Evolutionary conservation across 2,113 vertebrate species (phyloP).

Genomic region (Chroicocephalus ridibundus): DNA sequence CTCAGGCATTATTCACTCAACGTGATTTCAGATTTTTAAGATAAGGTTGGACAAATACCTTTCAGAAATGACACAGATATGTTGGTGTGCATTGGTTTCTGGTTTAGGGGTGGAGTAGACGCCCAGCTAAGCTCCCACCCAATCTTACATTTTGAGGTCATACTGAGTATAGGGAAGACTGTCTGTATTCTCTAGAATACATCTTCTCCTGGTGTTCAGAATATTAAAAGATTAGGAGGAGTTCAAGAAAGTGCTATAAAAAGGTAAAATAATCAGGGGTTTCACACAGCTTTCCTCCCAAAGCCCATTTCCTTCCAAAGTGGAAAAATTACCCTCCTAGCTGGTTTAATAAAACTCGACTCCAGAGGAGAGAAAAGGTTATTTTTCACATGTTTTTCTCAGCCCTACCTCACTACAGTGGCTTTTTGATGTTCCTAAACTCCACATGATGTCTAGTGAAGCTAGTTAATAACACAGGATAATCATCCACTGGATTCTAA

Average conservation of each 20-base stretch:
- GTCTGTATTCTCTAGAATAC: background rate
- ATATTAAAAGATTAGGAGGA: background rate
- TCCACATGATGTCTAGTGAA: background rate
- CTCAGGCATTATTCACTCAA: background rate
- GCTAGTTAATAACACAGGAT: background rate
- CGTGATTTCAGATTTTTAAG: background rate
- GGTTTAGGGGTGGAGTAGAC: background rate
- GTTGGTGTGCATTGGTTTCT: background rate
- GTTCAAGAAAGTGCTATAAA: background rate
- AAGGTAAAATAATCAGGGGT: background rate
- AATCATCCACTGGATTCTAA: constrained; percentile 16
- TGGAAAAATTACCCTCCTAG: background rate
- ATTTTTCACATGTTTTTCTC: background rate
- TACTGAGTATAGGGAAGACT: background rate
- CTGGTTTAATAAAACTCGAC: background rate
- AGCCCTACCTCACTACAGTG: background rate
- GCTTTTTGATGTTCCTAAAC: background rate
- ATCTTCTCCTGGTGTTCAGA: background rate
- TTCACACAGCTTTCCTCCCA: background rate
- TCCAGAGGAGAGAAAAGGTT: background rate
- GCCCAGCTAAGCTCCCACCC: background rate
- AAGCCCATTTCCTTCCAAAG: background rate
- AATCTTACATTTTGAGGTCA: background rate
- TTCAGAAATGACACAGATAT: background rate
- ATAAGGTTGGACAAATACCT: background rate